These are phyloP conservation scores for Gymnogyps californianus DNA, from an alignment of 2,113 vertebrate genomes.

Conservation along the genomic window DNA sequence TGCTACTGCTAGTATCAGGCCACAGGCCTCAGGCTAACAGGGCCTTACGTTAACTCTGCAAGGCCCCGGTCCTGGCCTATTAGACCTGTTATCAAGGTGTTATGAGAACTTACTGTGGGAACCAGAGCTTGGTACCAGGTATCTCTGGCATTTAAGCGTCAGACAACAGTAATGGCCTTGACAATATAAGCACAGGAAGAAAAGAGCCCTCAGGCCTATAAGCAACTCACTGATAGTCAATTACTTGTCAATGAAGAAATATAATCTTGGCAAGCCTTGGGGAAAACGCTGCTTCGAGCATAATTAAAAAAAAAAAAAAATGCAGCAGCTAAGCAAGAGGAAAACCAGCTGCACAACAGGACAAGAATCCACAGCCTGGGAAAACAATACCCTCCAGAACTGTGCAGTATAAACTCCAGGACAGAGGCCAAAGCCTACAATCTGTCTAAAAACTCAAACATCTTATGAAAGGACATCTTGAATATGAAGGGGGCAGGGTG, in stretches of 20 bases:
- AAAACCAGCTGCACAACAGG: background rate
- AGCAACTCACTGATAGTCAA: background rate
- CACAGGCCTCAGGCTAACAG: accelerated
- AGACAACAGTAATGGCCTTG: background rate
- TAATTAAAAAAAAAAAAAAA: background rate
- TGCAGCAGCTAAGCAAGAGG: background rate
- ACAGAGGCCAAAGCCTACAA: background rate
- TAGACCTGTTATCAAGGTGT: background rate
- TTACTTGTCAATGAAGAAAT: background rate
- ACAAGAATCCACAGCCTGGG: background rate
- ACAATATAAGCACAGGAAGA: background rate
- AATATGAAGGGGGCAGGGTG: background rate
- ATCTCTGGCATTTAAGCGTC: background rate
- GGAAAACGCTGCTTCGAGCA: background rate
- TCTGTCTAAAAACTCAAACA: background rate
- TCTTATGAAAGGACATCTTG: background rate
- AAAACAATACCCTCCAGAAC: background rate
- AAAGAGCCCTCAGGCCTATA: background rate
- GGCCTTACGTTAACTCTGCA: too few relatives aligned
- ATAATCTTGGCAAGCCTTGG: background rate
- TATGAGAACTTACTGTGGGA: background rate
- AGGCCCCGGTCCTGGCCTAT: background rate
- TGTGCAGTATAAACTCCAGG: background rate
- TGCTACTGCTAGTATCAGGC: background rate
- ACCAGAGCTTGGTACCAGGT: background rate